A percentile compares a stretch with the other conserved stretches of the same genome.
phyloP scores from a whole-genome alignment of 2,888 invertebrate species.

The Cheilosia urbana region DNA sequence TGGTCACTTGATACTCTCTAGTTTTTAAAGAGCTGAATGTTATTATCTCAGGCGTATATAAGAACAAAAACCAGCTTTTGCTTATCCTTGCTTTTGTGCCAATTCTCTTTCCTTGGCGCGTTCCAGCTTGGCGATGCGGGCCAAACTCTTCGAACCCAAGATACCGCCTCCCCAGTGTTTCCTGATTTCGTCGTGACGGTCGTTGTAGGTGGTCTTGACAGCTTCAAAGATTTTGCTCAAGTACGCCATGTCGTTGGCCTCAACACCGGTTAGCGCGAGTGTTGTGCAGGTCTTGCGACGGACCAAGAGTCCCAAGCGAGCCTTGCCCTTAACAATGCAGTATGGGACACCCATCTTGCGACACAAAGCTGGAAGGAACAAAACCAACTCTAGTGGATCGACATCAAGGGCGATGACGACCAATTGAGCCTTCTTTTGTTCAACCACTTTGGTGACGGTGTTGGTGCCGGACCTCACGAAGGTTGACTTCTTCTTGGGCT shows the following conservation, averaged over 20 bases:
- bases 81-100: conserved; percentile 95
- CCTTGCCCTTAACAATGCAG: conserved; percentile 99
- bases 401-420: conserved; percentile 99
- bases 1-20: too few relatives aligned
- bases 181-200: conserved; percentile 98
- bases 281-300: conserved; percentile 97
- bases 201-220: conserved; percentile 99
- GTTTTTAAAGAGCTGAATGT: neutral
- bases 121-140: conserved; percentile 97
- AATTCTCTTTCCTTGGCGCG: conserved; percentile 98
- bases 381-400: conserved; percentile 99
- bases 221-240: conserved; percentile 97
- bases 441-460: conserved; percentile 96
- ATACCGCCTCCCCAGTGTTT: conserved; percentile 99
- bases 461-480: conserved; percentile 95
- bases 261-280: conserved; percentile 94
- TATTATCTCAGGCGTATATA: conserved; percentile 60
- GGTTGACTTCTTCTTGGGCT: conserved; percentile 95
- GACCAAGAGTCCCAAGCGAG: conserved; percentile 96
- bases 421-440: conserved; percentile 99
- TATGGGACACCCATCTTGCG: conserved; percentile 99
- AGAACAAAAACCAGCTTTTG: conserved; percentile 40
- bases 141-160: conserved; percentile 97
- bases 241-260: conserved; percentile 93
- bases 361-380: conserved; percentile 98